Conservation (phyloP, 2,113 vertebrate species). For the Prochilodus magdalenae region DNA sequence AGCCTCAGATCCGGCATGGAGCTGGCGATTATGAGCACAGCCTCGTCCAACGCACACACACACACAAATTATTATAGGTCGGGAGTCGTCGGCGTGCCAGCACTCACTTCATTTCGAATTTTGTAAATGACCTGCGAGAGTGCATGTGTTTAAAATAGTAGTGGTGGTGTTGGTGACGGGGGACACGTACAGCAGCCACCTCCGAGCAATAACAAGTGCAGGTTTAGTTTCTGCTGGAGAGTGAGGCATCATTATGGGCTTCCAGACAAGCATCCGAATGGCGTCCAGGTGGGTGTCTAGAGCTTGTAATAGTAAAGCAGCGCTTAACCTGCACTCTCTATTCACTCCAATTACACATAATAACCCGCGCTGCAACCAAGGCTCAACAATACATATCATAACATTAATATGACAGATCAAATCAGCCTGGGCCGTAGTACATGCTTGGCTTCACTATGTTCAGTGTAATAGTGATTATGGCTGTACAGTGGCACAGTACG, state of each 20-base stretch:
- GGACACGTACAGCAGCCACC: constrained; percentile 20
- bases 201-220: constrained; percentile 41
- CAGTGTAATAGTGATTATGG: neutral
- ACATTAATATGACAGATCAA: neutral
- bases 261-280: neutral
- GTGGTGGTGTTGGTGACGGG: neutral
- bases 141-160: constrained; percentile 58
- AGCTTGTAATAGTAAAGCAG: constrained; percentile 33
- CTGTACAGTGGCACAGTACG: neutral
- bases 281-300: constrained; percentile 32
- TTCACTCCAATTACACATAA: constrained; percentile 29
- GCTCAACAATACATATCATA: neutral
- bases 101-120: constrained; percentile 55
- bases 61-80: constrained; percentile 33
- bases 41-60: constrained; percentile 15
- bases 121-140: constrained; percentile 47
- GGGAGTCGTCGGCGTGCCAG: constrained; percentile 20
- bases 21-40: constrained; percentile 41
- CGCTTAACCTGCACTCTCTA: constrained; percentile 38
- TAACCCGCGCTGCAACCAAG: neutral
- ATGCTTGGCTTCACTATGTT: neutral
- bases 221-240: constrained; percentile 26
- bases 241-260: constrained; percentile 54
- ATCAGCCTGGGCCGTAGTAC: neutral
- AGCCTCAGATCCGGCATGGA: constrained; percentile 37